A percentile compares a stretch with the other conserved stretches of the same genome.
phyloP scores from a whole-genome alignment of 2,113 vertebrate species.

The Myotis davidii region DNA sequence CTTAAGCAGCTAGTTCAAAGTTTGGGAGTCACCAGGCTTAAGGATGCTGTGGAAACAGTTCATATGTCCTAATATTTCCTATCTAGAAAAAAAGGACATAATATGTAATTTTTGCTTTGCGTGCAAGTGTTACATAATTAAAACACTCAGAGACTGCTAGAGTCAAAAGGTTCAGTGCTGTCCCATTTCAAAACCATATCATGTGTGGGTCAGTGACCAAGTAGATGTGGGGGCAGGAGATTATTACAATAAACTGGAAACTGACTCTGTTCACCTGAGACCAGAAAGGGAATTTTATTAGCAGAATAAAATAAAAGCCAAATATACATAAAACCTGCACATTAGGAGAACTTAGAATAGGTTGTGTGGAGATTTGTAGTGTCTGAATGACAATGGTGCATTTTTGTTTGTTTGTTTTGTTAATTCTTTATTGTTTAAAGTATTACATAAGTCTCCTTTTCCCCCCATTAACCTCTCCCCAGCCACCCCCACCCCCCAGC shows the following conservation, averaged over 20 bases:
- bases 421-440: no score
- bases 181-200: neutral
- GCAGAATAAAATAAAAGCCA: neutral
- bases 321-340: neutral
- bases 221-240: neutral
- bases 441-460: no score
- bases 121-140: neutral
- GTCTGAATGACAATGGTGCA: neutral
- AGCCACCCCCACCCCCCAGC: no score
- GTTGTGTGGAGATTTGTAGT: neutral
- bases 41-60: neutral
- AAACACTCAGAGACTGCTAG: neutral
- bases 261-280: neutral
- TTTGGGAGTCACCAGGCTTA: neutral
- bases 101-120: neutral
- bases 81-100: neutral
- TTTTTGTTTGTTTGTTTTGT: neutral
- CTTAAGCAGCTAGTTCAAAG: neutral
- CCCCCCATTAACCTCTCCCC: no score
- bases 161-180: neutral
- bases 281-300: neutral
- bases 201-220: neutral
- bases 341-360: neutral
- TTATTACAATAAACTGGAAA: neutral
- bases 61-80: neutral